Base-by-base conservation (phyloP, 1,140 invertebrate genomes). In the Cydia amplana region DNA sequence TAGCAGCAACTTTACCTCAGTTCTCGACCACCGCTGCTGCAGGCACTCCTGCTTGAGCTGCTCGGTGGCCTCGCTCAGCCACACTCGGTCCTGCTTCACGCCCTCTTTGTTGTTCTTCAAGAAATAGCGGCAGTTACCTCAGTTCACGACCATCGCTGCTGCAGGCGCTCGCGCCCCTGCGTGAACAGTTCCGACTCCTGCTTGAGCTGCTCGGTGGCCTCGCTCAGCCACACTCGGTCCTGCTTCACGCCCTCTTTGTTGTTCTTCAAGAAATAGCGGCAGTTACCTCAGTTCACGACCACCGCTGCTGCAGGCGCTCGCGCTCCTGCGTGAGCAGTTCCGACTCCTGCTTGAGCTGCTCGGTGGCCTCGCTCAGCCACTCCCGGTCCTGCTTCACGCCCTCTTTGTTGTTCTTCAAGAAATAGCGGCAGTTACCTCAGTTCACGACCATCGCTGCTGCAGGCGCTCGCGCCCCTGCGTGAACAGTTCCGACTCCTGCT, bases 191-290 rank as follows among this genome's bases (percentile, higher is more conserved):
- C 72, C 16, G 70, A 32, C 23, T 73, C 72, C 20, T 73, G 72
- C 4, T 6, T 46, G 20, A 73, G 49, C 72, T 20, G 72, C 43
- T 51, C 72, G 1, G 77, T 79, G 14, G 78, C 76, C 10, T 79
- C 64, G 46, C 64, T 78, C 67, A 81, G 40, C 79, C 81, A 84
- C 12, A 80, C 78, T 0, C 73, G 64, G 1, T 82, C 79, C 16
- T 78, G 73, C 23, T 75, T 75, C 32, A 74, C 25, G 0, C 74
- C 76, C 18, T 83, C 80, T 0, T 12, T 64, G 63, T 64, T 28
- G 3, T 28, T 25, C 1, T 25, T 0, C 2, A n/a, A 5, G n/a
- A 12, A 28, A 16, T 12, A 18, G 25, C 12, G 12, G 65, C 32
- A 40, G 18, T 20, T 70, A 70, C 65, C 65, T 70, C 65, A 40